Percentiles rank a stretch among this genome's conserved stretches.
Conservation (phyloP, 2,888 invertebrate genomes). For the Phaonia tiefii region DNA sequence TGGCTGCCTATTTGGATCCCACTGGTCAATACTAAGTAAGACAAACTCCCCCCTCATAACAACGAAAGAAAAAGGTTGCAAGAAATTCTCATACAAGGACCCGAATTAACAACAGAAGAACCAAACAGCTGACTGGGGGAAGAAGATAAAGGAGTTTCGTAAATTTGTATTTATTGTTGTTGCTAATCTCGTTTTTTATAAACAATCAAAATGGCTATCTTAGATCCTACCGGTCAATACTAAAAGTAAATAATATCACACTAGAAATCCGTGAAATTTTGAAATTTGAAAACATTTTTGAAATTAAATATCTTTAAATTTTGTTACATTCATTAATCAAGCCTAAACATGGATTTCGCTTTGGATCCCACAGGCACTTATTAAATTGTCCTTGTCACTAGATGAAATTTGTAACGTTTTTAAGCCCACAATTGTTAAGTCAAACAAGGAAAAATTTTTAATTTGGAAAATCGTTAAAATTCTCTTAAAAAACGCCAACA, state of each 20-base stretch:
- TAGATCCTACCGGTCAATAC: constrained; percentile 80
- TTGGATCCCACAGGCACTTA: constrained; percentile 80
- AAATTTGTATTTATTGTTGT: no score
- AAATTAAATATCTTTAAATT: no score
- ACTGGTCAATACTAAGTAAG: constrained; percentile 78
- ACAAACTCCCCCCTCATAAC: constrained; percentile 40
- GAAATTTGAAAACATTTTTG: not conserved
- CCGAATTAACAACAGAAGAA: constrained; percentile 23
- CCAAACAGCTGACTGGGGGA: constrained; percentile 54
- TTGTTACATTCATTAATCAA: constrained; percentile 28
- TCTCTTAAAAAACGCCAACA: constrained; percentile 11
- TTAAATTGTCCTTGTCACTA: constrained; percentile 68
- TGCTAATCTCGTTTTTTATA: no score
- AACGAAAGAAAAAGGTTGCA: constrained; percentile 57
- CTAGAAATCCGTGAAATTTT: not conserved
- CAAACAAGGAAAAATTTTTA: not conserved
- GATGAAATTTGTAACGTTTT: constrained; percentile 25
- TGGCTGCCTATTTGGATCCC: constrained; percentile 79
- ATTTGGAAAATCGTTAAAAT: no score
- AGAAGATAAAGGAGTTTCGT: no score
- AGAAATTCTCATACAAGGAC: constrained; percentile 18
- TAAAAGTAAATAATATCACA: constrained; percentile 64
- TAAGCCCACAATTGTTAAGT: constrained; percentile 1
- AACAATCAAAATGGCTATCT: constrained; percentile 73
- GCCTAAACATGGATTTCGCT: constrained; percentile 75